These are phyloP conservation scores for Drosophila fuyamai DNA, from an alignment of 1,140 invertebrate genomes.

Conservation along the genomic window DNA sequence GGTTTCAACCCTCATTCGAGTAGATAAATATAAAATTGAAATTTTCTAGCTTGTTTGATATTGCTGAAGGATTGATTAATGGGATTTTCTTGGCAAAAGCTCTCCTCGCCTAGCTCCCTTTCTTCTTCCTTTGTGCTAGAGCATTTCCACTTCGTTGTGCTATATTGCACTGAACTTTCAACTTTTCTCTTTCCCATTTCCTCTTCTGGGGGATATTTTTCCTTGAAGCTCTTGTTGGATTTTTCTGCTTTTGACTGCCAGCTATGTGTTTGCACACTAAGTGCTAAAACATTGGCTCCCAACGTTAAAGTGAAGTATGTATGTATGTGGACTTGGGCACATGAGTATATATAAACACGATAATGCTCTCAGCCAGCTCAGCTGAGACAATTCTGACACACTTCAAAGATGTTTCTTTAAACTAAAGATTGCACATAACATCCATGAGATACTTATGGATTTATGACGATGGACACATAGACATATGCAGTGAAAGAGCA, in stretches of 20 bases:
- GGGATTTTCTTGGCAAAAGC: constrained; percentile 58
- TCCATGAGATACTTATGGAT: constrained; percentile 6
- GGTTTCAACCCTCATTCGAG: constrained; percentile 9
- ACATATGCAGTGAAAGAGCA: not conserved
- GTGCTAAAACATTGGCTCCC: constrained; percentile 38
- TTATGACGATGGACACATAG: not conserved
- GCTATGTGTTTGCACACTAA: constrained; percentile 38
- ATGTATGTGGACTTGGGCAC: not conserved
- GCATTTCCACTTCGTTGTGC: constrained; percentile 23
- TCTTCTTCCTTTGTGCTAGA: constrained; percentile 8
- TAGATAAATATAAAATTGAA: constrained; percentile 67
- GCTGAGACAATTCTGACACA: constrained; percentile 8
- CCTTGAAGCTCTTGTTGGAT: constrained; percentile 22
- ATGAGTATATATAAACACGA: constrained; percentile 24
- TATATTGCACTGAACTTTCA: constrained; percentile 5
- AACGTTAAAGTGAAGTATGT: constrained; percentile 3
- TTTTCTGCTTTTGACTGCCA: constrained; percentile 25
- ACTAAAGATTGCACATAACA: constrained; percentile 4
- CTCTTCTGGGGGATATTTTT: constrained; percentile 5
- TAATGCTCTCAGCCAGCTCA: constrained; percentile 33
- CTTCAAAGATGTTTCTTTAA: constrained; percentile 26
- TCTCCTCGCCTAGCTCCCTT: not conserved
- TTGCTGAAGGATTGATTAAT: constrained; percentile 72
- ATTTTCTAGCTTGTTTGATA: constrained; percentile 81
- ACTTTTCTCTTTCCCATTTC: constrained; percentile 12